Base-by-base conservation (phyloP, 2,888 invertebrate species). In the Loripinus fragilis region DNA sequence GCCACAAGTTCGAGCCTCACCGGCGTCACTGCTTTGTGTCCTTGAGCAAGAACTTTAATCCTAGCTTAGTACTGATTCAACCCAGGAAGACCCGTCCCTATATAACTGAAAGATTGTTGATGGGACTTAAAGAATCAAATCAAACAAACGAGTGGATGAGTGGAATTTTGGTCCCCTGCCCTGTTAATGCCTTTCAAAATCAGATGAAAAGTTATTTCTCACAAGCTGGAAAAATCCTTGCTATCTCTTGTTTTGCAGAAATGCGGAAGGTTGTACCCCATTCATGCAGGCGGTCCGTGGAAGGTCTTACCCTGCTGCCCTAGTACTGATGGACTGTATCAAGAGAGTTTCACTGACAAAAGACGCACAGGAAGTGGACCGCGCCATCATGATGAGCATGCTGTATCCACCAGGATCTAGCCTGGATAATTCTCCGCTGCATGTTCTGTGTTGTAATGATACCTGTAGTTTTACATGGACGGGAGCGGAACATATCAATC, bases 381-480 rank as follows among this genome's bases (percentile, higher is more conserved):
- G 86, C 67, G 88, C 90, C 12, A 76, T 89, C 20, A 81, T 93
- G 78, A 91, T 91, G 89, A 89, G 87, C 66, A 93, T 94, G 93
- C 78, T 94, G 35, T 94, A 92, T 81, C 94, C 94, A 0, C 78
- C 93, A 30, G 94, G 94, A 20, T 94, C 94, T 20, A 91, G 96
- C 89, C 96, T 98, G 0, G 99, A 99, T 94, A 97, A 99, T 92
- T 99, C 98, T 0, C 99, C 99, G 0, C 95, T 99, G 17, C 97
- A 99, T 91, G 97, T 99, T 20, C 95, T 99, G 7, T 99, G 99
- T 94, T 99, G 98, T 93, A 99, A 99, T 92, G 99, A 99, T 93
- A 99, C 99, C 0, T 99, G 99, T 94, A 98, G 98, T 91, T 99
- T 99, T 93, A 99, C 99, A 0, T 99, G 99, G 99, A 99, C 99